Evolutionary conservation across 2,113 vertebrate species (phyloP).

Genomic region (rabbit (Oryctolagus cuniculus)): DNA sequence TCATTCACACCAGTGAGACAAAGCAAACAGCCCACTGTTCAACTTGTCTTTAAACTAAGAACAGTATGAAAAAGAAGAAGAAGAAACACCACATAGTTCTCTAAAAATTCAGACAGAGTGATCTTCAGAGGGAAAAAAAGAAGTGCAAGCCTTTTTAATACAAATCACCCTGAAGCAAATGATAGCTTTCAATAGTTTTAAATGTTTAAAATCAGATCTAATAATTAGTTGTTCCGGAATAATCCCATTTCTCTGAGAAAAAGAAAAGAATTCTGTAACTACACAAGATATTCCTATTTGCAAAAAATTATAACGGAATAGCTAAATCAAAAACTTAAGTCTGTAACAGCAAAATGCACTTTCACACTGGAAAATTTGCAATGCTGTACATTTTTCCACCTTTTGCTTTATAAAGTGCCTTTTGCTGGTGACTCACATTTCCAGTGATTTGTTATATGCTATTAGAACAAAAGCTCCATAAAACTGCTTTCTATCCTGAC

Average conservation of each 20-base stretch:
- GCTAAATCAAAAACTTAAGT: slow-evolving; percentile 75
- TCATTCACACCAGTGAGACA: slow-evolving; percentile 88
- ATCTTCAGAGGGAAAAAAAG: slow-evolving; percentile 70
- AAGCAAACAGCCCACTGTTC: slow-evolving; percentile 91
- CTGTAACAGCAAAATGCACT: slow-evolving; percentile 21
- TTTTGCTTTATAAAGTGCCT: slow-evolving; percentile 72
- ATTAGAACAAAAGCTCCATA: slow-evolving; percentile 73
- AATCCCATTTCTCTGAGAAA: slow-evolving; percentile 68
- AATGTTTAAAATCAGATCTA: slow-evolving; percentile 41
- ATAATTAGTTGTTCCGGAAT: slow-evolving; percentile 61
- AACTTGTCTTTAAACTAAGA: slow-evolving; percentile 84
- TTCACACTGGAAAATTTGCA: slow-evolving; percentile 62
- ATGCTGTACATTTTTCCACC: slow-evolving; percentile 49
- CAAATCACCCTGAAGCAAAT: slow-evolving; percentile 67
- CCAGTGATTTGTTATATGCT: slow-evolving; percentile 68
- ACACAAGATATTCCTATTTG: slow-evolving; percentile 70
- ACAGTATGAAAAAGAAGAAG: slow-evolving; percentile 76
- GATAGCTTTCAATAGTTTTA: slow-evolving; percentile 77
- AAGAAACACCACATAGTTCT: slow-evolving; percentile 79
- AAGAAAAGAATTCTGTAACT: slow-evolving; percentile 64
- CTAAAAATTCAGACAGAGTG: slow-evolving; percentile 81
- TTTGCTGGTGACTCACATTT: slow-evolving; percentile 73
- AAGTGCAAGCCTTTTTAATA: slow-evolving; percentile 74
- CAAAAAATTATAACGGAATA: slow-evolving; percentile 60
- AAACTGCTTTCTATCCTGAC: slow-evolving; percentile 74